Conservation (phyloP, 2,797 vertebrate species). For the Intellagama lesueurii region DNA sequence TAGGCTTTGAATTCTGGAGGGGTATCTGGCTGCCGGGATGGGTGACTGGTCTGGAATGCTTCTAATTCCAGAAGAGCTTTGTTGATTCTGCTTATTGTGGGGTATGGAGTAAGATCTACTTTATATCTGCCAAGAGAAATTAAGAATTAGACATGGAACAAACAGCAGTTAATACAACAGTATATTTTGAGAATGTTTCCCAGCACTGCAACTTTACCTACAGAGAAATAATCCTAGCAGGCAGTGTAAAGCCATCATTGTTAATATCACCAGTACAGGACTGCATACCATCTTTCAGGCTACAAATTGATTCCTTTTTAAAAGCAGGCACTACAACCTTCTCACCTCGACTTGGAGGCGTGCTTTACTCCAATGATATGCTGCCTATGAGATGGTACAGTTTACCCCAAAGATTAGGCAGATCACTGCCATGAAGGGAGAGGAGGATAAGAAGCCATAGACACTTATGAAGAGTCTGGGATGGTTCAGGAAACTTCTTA, state of each 20-base stretch:
- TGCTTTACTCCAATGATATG: neutral
- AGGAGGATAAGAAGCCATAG: neutral
- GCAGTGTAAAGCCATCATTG: neutral
- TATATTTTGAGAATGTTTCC: neutral
- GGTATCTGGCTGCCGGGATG: constrained; percentile 91
- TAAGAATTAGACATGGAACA: neutral
- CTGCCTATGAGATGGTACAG: neutral
- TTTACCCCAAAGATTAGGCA: neutral
- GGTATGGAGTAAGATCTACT: constrained; percentile 87
- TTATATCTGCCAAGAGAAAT: constrained; percentile 84
- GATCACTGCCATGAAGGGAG: neutral
- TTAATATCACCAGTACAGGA: too few relatives aligned
- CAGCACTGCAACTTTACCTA: too few relatives aligned
- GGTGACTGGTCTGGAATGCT: constrained; percentile 91
- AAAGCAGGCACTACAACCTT: neutral
- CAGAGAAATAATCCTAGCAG: neutral
- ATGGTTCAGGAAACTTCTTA: neutral
- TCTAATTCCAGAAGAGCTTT: constrained; percentile 86
- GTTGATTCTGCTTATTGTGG: constrained; percentile 89
- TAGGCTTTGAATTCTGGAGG: constrained; percentile 85
- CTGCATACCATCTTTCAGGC: neutral
- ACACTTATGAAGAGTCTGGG: too few relatives aligned
- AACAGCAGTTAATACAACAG: neutral
- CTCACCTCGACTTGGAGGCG: neutral
- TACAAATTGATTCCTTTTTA: neutral